Conservation (phyloP, 2,797 vertebrate genomes). For the Cyclura pinguis region DNA sequence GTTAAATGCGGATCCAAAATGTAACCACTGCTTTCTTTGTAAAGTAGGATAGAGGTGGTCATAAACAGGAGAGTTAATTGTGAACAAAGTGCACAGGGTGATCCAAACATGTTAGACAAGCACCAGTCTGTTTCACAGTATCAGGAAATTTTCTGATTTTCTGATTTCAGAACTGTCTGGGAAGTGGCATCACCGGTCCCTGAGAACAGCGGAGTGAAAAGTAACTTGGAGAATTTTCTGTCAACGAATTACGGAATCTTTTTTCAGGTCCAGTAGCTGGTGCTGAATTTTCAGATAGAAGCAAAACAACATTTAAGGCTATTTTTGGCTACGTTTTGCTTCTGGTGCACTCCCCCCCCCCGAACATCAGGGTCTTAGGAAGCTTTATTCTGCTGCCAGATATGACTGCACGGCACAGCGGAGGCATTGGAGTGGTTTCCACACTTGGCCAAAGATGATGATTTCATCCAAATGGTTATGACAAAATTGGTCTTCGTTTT, state of each 20-base stretch:
- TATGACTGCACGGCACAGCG: neutral
- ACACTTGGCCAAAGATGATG: neutral
- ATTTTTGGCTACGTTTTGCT: neutral
- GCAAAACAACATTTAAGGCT: neutral
- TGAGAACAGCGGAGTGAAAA: neutral
- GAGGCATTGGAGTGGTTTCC: neutral
- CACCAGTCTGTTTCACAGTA: neutral
- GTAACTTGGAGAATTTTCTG: neutral
- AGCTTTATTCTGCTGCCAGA: neutral
- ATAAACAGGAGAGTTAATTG: neutral
- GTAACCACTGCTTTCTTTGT: neutral
- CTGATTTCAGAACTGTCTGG: neutral
- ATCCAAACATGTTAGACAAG: neutral
- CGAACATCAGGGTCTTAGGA: neutral
- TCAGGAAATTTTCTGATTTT: neutral
- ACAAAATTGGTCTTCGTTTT: neutral
- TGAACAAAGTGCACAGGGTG: neutral
- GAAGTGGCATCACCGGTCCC: neutral
- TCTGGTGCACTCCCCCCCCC: neutral
- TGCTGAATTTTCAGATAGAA: neutral
- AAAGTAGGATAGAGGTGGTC: neutral
- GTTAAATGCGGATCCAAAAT: neutral
- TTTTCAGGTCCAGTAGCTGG: neutral
- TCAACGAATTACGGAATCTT: neutral
- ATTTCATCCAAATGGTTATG: neutral